phyloP scores from a whole-genome alignment of 1,140 invertebrate species.

The Cryptotermes secundus region DNA sequence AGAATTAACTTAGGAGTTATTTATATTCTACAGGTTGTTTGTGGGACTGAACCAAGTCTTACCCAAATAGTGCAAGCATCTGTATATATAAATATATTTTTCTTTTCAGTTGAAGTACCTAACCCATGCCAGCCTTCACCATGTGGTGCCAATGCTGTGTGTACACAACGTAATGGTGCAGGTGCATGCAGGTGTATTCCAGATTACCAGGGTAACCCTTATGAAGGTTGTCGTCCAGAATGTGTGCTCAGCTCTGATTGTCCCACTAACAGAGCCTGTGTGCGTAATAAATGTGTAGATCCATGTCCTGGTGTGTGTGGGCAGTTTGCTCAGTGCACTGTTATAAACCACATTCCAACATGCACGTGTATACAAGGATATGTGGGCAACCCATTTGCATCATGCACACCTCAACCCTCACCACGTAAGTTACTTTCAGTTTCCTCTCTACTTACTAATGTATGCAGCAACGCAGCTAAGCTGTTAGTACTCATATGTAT shows the following conservation, averaged over 20 bases:
- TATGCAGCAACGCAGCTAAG: no score
- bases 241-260: conserved; percentile 61
- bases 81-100: not conserved
- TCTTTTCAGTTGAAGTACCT: conserved; percentile 35
- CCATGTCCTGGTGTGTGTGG: conserved; percentile 51
- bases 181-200: conserved; percentile 61
- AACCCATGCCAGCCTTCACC: conserved; percentile 60
- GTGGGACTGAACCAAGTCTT: no score
- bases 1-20: no score
- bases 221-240: conserved; percentile 57
- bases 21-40: no score
- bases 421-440: conserved; percentile 18
- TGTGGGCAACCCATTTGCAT: conserved; percentile 59
- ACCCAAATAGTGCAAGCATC: no score
- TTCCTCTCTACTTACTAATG: not conserved
- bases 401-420: conserved; percentile 45
- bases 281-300: conserved; percentile 43
- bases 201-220: conserved; percentile 64
- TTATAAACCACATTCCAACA: conserved; percentile 63
- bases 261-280: conserved; percentile 45
- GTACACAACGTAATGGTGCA: conserved; percentile 57
- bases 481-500: no score
- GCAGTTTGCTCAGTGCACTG: conserved; percentile 45
- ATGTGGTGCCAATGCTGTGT: conserved; percentile 67
- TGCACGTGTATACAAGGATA: conserved; percentile 58